A percentile compares a stretch with the other conserved stretches of the same genome.
phyloP scores from a whole-genome alignment of 2,113 vertebrate genomes.

The Strix uralensis region DNA sequence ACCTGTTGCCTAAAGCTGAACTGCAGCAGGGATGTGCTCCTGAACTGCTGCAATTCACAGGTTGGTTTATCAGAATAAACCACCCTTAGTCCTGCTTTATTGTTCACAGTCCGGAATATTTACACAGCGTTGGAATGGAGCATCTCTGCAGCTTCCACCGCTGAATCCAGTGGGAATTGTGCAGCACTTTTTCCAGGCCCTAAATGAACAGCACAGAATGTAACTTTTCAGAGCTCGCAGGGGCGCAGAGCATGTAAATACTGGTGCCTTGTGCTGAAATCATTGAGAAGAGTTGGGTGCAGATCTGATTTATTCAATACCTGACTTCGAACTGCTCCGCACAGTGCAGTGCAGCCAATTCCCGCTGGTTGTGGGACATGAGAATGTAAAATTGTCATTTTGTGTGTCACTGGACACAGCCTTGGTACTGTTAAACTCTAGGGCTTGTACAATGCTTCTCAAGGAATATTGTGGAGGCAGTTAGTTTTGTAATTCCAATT shows the following conservation, averaged over 20 bases:
- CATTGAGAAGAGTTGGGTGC: not conserved
- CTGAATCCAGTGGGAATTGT: not conserved
- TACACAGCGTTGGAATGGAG: not conserved
- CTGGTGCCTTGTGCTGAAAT: not conserved
- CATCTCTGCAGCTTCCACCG: not conserved
- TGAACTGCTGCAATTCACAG: conserved; percentile 2
- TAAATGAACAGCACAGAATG: not conserved
- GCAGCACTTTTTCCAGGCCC: not conserved
- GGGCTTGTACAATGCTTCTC: not conserved
- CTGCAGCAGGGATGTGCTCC: not conserved
- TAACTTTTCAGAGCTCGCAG: rapidly evolving
- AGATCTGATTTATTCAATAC: not conserved
- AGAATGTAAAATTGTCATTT: not conserved
- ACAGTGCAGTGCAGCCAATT: not conserved
- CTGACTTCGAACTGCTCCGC: not conserved
- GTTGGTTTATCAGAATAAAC: not conserved
- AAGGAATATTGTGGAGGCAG: no score
- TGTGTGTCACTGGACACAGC: not conserved
- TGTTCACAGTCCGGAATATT: not conserved
- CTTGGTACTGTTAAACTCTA: not conserved
- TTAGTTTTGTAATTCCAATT: not conserved
- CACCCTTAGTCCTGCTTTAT: not conserved
- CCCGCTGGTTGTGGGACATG: rapidly evolving
- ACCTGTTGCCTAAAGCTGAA: not conserved
- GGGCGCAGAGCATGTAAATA: not conserved